A percentile compares a stretch with the other conserved stretches of the same genome.
phyloP scores from a whole-genome alignment of 2,113 vertebrate species.

The Pyrgilauda ruficollis region DNA sequence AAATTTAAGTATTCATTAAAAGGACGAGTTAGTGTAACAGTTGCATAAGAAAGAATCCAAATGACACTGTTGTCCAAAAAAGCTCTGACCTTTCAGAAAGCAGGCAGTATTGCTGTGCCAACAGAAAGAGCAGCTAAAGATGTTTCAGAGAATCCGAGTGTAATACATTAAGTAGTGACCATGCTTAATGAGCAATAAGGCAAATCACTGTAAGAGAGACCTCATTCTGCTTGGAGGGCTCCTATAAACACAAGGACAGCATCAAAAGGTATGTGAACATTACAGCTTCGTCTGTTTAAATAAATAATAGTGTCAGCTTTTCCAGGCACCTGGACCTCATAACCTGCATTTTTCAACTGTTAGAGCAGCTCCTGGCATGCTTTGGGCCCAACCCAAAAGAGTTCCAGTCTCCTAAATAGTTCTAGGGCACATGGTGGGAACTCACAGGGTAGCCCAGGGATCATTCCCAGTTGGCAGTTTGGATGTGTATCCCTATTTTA shows the following conservation, averaged over 20 bases:
- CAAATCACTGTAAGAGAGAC: background rate
- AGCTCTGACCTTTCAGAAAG: slow-evolving; percentile 53
- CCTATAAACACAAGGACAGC: background rate
- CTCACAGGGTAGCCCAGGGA: background rate
- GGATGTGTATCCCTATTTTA: background rate
- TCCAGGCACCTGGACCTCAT: background rate
- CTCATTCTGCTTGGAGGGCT: background rate
- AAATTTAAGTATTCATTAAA: slow-evolving; percentile 62
- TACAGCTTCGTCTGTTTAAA: background rate
- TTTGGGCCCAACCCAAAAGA: background rate
- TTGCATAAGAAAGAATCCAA: slow-evolving; percentile 48
- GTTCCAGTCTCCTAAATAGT: background rate
- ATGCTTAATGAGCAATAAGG: slow-evolving; percentile 1
- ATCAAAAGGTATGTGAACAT: background rate
- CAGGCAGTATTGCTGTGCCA: slow-evolving; percentile 27
- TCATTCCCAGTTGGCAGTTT: background rate
- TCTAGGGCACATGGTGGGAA: background rate
- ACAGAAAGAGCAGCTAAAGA: slow-evolving; percentile 31
- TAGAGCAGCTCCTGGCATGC: background rate
- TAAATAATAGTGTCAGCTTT: background rate
- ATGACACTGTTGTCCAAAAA: slow-evolving; percentile 39
- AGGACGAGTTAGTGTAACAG: slow-evolving; percentile 8
- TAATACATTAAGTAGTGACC: slow-evolving; percentile 29
- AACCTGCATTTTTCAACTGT: background rate
- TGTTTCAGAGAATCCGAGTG: background rate